Evolutionary conservation across 2,113 vertebrate genomes (phyloP), one percentile per base, ranked within the genome.

Genomic region (Aix galericulata): DNA sequence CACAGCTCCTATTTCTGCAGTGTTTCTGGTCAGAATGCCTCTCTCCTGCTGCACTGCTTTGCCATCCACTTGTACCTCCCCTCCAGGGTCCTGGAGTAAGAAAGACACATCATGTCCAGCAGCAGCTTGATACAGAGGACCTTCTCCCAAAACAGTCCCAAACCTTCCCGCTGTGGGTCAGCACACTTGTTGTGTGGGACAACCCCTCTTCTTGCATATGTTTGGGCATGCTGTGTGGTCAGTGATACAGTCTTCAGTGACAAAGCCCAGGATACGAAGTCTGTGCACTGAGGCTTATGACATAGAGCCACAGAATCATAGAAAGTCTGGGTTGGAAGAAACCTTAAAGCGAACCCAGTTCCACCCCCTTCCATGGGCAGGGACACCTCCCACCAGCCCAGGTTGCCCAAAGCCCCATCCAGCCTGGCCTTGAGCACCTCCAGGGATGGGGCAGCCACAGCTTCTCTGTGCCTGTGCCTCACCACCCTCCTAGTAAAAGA

Each of bases 181-280:
- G n/a, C n/a, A n/a, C n/a, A n/a, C n/a, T n/a, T n/a, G 6, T 7
- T 11, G 11, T 4, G 8, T 71, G 46, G 26, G 23, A 59, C 6
- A 2, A 4, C 2, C 16, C 10, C 14, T 1, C 17, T 59, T 72
- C 63, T 79, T 0, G 0, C 27, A 21, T 9, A 36, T 9, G 1
- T 12, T 67, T 71, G 11, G 53, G 31, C 66, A 18, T 11, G 13
- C 7, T 11, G 1, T 27, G 36, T 2, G 2, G 2, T 13, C 46
- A 64, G 32, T 8, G 27, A 7, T 26, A 7, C 25, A 29, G 18
- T 21, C 38, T 82, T 52, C 58, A 18, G 2, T 0, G 9, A 48
- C 36, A 36, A 29, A 26, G 23, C 46, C 44, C 55, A 68, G 66
- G 42, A 63, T 34, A 17, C 9, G 4, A 34, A 68, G 44, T 22